phyloP scores from a whole-genome alignment of 2,113 vertebrate species.

The Erythrocercus mccallii region DNA sequence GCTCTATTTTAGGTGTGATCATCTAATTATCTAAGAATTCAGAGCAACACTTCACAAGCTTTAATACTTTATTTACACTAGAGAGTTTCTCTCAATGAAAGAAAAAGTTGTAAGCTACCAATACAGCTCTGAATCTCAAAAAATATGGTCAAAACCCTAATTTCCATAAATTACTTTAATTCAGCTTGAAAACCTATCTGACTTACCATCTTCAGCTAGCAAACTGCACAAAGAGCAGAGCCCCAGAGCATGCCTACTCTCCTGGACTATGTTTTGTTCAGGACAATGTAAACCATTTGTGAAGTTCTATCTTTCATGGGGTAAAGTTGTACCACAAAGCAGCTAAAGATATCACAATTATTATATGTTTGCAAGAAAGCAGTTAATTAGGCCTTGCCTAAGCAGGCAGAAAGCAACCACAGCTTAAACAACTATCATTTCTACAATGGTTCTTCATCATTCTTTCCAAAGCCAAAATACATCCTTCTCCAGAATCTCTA shows the following conservation, averaged over 20 bases:
- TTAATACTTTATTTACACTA: not conserved
- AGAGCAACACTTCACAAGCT: not conserved
- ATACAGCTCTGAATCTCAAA: not conserved
- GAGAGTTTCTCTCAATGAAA: not conserved
- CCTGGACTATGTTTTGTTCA: conserved; percentile 4
- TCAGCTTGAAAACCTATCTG: not conserved
- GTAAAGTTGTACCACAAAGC: conserved; percentile 43
- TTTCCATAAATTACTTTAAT: not conserved
- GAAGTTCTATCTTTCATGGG: conserved; percentile 21
- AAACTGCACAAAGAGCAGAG: not conserved
- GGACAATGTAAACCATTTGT: conserved; percentile 39
- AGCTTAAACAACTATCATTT: not conserved
- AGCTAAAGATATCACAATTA: conserved; percentile 69
- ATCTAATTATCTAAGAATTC: not conserved
- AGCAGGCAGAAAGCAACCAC: conserved; percentile 2
- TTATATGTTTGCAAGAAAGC: conserved; percentile 42
- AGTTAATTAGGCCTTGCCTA: conserved; percentile 37
- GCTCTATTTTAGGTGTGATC: not conserved
- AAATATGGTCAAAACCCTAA: not conserved
- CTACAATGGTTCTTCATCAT: not conserved
- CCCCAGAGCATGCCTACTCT: not conserved
- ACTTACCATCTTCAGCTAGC: not conserved
- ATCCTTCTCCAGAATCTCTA: not conserved
- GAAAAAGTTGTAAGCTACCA: not conserved
- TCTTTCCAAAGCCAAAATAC: not conserved